Conservation (phyloP, 37 sponge, comb jelly and placozoan species). For the Beroe ovata region DNA sequence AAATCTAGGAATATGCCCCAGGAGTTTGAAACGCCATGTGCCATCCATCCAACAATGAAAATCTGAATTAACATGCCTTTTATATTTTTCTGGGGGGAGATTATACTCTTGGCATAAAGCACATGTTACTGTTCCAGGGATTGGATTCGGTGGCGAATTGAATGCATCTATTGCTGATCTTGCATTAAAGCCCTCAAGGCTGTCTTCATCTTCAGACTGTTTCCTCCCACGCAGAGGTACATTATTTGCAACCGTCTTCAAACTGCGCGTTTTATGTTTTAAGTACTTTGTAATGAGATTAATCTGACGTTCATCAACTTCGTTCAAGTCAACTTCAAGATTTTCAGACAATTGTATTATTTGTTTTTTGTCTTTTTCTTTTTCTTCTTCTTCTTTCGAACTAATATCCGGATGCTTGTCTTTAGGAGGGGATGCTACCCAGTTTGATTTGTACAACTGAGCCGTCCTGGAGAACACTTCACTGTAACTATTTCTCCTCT, state of each 20-base stretch:
- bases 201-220: conserved; percentile 13
- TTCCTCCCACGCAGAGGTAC: neutral
- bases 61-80: neutral
- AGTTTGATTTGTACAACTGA: conserved; percentile 7
- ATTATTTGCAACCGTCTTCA: neutral
- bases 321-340: conserved; percentile 22
- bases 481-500: neutral
- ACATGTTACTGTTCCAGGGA: conserved; percentile 1
- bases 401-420: neutral
- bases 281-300: conserved; percentile 7
- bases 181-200: neutral
- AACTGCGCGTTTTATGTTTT: neutral
- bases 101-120: neutral
- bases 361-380: no score
- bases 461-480: conserved; percentile 18
- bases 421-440: neutral
- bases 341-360: neutral
- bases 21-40: neutral
- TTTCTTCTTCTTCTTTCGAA: neutral
- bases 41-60: conserved; percentile 36
- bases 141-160: neutral
- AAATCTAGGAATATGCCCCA: neutral
- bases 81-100: conserved; percentile 19
- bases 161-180: neutral
- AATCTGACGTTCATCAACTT: neutral